Conservation (phyloP, 2,113 vertebrate genomes). For the Isurus oxyrinchus region DNA sequence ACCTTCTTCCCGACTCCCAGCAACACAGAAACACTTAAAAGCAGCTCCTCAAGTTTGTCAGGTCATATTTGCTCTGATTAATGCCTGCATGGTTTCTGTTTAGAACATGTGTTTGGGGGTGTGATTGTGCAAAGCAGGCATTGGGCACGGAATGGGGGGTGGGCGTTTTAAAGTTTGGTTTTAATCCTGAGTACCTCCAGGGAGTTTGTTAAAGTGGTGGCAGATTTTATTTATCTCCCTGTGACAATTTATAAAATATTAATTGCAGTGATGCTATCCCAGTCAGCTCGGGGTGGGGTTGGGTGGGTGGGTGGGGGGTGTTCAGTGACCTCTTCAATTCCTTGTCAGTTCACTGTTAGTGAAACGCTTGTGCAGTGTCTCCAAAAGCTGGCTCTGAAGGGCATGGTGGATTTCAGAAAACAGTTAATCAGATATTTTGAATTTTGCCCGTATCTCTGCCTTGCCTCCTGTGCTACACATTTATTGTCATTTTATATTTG, state of each 20-base stretch:
- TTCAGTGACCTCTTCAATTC: not conserved
- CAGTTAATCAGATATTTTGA: not conserved
- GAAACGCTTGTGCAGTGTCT: too few relatives aligned
- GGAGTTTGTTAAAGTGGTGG: not conserved
- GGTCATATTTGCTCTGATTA: not conserved
- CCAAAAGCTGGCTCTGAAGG: not conserved
- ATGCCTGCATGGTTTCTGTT: not conserved
- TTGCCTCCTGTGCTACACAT: not conserved
- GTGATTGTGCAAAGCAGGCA: not conserved
- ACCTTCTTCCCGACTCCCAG: not conserved
- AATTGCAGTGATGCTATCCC: not conserved
- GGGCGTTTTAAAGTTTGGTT: too few relatives aligned
- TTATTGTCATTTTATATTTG: not conserved
- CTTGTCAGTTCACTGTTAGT: not conserved
- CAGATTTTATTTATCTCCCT: not conserved
- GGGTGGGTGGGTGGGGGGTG: too few relatives aligned
- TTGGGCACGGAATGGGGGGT: too few relatives aligned
- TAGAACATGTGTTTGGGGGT: not conserved
- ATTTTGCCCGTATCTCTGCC: not conserved
- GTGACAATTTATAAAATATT: not conserved
- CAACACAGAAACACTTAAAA: not conserved
- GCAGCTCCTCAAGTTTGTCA: not conserved
- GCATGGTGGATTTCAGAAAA: not conserved
- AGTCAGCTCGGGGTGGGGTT: too few relatives aligned
- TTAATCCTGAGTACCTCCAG: not conserved